Base-by-base conservation (phyloP, 2,797 vertebrate genomes). In the Psittacula echo region DNA sequence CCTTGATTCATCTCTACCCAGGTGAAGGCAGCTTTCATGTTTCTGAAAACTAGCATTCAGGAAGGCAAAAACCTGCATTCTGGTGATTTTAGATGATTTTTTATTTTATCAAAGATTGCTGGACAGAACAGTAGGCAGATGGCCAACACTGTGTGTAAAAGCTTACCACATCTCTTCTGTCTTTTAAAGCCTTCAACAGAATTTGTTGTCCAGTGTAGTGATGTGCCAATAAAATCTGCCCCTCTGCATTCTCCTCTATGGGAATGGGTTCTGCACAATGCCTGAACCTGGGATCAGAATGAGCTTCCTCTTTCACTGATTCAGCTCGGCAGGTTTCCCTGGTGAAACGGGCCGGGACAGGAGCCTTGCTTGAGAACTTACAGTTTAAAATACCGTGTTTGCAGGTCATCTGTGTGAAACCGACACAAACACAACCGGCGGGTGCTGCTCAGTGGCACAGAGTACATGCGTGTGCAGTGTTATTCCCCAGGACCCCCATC, bases 111-210 rank as follows among this genome's bases (percentile, higher is more conserved):
- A 37, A 37, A 37, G 34, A 17, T 26, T 26, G 16, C 34, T 26
- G 58, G 34, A 15, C 58, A 60, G 56, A 34, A 20, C n/a, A 44
- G 58, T 1, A 50, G 74, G 58, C 61, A 41, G 45, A 30, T 14
- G 21, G 7, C 16, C 10, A 30, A 0, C 3, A 6, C 0, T 51
- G 6, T 27, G 11, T 10, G 16, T 75, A 51, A 71, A 66, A 70
- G 11, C 37, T 58, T 77, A 21, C 2, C 29, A 42, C 32, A 26
- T 68, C 74, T 65, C 37, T 58, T 16, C 39, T 65, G 23, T 42
- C n/a, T 45, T 27, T 13, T 13, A 61, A 72, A 15, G 26, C 32
- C 30, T 71, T 72, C 51, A 42, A 18, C 30, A 65, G 47, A 51
- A 60, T 18, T n/a, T 42, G 50, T 53, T 84, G 56, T n/a, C 86